A percentile compares a stretch with the other conserved stretches of the same genome.
Evolutionary conservation across 2,797 vertebrate species (phyloP).

Genomic region (Amazona finschi): DNA sequence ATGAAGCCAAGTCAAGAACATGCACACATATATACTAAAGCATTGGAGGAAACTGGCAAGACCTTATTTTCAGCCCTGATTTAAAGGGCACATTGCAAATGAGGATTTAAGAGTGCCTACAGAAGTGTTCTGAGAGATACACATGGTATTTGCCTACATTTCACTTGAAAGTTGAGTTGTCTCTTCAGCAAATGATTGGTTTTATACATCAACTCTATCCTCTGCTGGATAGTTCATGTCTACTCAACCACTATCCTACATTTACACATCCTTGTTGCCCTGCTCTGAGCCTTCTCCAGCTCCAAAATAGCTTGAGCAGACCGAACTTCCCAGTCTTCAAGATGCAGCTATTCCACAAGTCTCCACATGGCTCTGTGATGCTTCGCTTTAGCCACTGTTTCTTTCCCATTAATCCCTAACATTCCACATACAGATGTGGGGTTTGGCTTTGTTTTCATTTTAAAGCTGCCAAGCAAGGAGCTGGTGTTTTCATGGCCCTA

Average conservation of each 20-base stretch:
- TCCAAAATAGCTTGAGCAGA: background rate
- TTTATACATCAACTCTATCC: background rate
- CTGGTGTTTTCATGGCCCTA: background rate
- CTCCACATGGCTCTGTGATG: background rate
- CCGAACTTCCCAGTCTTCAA: background rate
- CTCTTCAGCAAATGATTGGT: background rate
- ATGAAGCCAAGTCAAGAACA: accelerated
- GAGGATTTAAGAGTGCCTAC: background rate
- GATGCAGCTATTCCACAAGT: background rate
- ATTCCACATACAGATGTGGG: background rate
- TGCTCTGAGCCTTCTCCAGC: background rate
- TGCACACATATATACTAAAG: accelerated
- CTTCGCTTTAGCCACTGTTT: background rate
- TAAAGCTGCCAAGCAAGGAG: background rate
- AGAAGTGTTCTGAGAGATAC: background rate
- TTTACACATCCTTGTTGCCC: no score
- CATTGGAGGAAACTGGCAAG: background rate
- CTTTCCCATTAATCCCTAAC: background rate
- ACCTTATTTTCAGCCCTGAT: background rate
- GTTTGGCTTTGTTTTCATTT: background rate
- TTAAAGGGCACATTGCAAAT: background rate
- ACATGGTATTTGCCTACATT: background rate
- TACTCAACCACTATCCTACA: background rate
- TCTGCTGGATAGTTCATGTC: background rate
- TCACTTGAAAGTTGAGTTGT: background rate